Evolutionary conservation across 2,888 invertebrate genomes (phyloP), one percentile per base, ranked within the genome.

Genomic region (Drosophila putrida): DNA sequence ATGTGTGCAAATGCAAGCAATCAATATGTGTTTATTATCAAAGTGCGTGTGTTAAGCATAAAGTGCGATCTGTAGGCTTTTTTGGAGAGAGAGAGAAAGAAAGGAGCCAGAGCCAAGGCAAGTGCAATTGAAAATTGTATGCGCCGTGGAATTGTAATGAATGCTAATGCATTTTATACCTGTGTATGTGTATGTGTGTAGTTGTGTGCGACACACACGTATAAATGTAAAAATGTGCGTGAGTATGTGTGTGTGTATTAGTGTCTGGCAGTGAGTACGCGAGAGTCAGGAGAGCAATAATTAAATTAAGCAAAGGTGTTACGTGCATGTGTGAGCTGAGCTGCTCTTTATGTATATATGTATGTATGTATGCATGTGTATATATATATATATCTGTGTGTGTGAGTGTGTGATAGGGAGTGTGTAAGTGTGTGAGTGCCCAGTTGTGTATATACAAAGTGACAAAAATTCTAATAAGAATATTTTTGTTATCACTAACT

Each of bases 241-340:
- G 25, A 20, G 20, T 62, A 46, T 49, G 43, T 44, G 46, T 69
- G 57, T 65, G 62, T 80, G 69, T 57, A 13, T 74, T 43, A 20
- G 57, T 69, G 80, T 71, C 68, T 74, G 62, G 54, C 50, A 66
- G 69, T 73, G 68, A 72, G 83, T 80, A 77, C 70, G 86, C 70
- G 71, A 74, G 80, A 70, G 81, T 54, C 61, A 71, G 69, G 73
- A 88, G 82, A 88, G 88, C 71, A 80, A 88, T 88, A 88, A 88
- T 83, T 82, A 75, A 82, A 88, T 83, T 83, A 82, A 85, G 82
- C 72, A 75, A 88, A 88, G 85, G 76, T 82, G 87, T 74, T 80
- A 82, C 72, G 77, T 84, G 74, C 71, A 68, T 75, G 71, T 81
- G 20, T 20, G 20, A 20, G 20, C 20, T 20, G 75, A 62, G 59